Base-by-base conservation (phyloP, 2,888 invertebrate genomes). In the Tuberolachnus salignus region DNA sequence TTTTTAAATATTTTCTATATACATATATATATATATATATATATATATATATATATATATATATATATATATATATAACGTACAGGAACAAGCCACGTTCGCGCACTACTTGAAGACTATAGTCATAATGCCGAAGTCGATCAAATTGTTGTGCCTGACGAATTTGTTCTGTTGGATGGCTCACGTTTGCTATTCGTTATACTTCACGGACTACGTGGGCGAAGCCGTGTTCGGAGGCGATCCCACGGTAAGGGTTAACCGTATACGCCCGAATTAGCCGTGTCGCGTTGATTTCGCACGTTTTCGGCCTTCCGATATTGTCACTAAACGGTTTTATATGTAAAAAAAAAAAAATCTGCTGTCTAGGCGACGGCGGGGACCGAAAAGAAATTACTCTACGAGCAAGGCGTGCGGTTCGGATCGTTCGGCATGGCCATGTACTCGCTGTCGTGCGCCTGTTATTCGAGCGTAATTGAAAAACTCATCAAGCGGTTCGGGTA, bases 121-220 rank as follows among this genome's bases (percentile, higher is more conserved):
- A 80, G 86, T 97, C n/a, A 89, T 91, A 85, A 96, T 98, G 94
- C 97, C 98, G 0, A 87, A 88, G 83, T 95, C 95, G 0, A 87
- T 97, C 82, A 89, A 92, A 49, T 90, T 95, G 84, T 89, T 97
- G 14, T 97, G 97, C 84, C 85, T 96, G 81, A 97, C 97, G 16
- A 97, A 97, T 87, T 88, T 97, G 51, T 97, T 97, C 86, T 97
- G 96, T 85, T 98, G 97, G 97, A 97, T 97, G 96, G 95, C 97
- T 0, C 93, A 98, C 83, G 96, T 98, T 63, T 97, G 97, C 85
- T 98, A 97, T 85, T 97, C 97, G 0, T 87, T 98, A 9, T 97
- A 97, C 86, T 97, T 98, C 86, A 98, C 97, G 0, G 97, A 97
- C 86, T 98, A 97, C 84, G 97, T 95, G 1, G 95, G 94, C 0